Conservation (phyloP, 2,888 invertebrate species). For the Beris morrisii region DNA sequence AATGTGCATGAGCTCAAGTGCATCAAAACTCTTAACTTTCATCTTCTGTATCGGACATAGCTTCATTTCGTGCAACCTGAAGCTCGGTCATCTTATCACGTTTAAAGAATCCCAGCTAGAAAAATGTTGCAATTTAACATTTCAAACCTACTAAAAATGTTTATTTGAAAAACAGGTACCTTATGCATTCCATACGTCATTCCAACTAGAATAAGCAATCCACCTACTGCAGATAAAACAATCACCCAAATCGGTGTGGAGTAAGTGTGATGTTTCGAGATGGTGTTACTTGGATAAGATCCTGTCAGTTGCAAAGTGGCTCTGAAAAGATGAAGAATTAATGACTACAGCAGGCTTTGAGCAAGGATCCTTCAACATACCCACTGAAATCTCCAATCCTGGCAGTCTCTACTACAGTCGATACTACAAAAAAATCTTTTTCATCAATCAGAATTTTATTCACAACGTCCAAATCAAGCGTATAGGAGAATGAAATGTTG, state of each 20-base stretch:
- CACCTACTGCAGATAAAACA: slow-evolving; percentile 55
- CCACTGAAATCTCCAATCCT: slow-evolving; percentile 47
- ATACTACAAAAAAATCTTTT: slow-evolving; percentile 54
- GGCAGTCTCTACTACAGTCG: slow-evolving; percentile 46
- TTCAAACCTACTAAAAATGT: too few relatives aligned
- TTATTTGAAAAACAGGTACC: slow-evolving; percentile 42
- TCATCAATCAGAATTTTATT: slow-evolving; percentile 53
- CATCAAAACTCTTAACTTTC: too few relatives aligned
- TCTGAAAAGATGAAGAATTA: slow-evolving; percentile 32
- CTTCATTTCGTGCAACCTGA: slow-evolving; percentile 41
- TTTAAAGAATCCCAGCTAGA: slow-evolving; percentile 59
- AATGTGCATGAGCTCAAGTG: too few relatives aligned
- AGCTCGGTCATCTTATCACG: slow-evolving; percentile 58
- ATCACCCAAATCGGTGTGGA: slow-evolving; percentile 56
- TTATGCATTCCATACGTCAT: slow-evolving; percentile 54
- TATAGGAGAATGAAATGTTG: slow-evolving; percentile 49
- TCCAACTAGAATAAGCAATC: slow-evolving; percentile 53
- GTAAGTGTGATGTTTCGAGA: slow-evolving; percentile 51
- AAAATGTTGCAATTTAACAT: slow-evolving; percentile 10
- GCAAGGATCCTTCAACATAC: slow-evolving; percentile 29
- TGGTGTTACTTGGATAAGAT: slow-evolving; percentile 52
- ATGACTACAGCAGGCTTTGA: neutral
- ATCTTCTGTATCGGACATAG: neutral
- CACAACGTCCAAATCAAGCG: slow-evolving; percentile 51
- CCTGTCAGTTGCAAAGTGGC: slow-evolving; percentile 46